A percentile compares a stretch with the other conserved stretches of the same genome.
Conservation (phyloP, 53 echinoderm and acorn worm genomes). For the Echinarachnius parma region DNA sequence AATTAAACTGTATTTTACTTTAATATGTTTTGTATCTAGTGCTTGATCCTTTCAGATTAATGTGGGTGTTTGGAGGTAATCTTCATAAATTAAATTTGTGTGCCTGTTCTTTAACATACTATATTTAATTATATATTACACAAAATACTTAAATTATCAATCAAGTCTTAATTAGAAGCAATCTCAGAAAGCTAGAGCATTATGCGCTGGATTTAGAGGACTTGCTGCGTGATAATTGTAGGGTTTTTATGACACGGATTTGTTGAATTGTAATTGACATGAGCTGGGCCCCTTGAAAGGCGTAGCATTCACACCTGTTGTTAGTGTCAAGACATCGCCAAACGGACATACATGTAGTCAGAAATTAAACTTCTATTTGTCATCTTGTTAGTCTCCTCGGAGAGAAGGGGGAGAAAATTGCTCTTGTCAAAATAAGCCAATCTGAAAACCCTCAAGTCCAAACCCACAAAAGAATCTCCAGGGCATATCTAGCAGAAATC, state of each 20-base stretch:
- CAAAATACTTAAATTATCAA: too few relatives aligned
- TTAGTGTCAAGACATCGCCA: slow-evolving; percentile 21
- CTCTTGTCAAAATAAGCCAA: slow-evolving; percentile 43
- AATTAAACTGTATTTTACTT: too few relatives aligned
- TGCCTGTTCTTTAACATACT: too few relatives aligned
- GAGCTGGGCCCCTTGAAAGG: slow-evolving; percentile 20
- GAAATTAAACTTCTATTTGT: slow-evolving; percentile 50
- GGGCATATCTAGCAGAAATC: too few relatives aligned
- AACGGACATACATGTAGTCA: slow-evolving; percentile 35
- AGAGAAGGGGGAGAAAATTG: slow-evolving; percentile 14
- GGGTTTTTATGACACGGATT: slow-evolving; percentile 50
- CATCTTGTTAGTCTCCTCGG: slow-evolving; percentile 32
- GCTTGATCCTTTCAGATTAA: too few relatives aligned
- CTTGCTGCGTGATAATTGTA: slow-evolving; percentile 47
- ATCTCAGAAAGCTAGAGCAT: too few relatives aligned
- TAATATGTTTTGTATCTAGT: too few relatives aligned
- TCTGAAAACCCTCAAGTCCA: slow-evolving; percentile 37
- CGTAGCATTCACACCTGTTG: slow-evolving; percentile 46
- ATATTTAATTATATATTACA: too few relatives aligned
- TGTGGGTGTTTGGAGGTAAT: too few relatives aligned
- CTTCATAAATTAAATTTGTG: too few relatives aligned
- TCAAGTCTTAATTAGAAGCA: too few relatives aligned
- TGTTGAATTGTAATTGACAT: slow-evolving; percentile 55
- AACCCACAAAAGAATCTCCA: too few relatives aligned
- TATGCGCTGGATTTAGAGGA: slow-evolving; percentile 27